phyloP scores from a whole-genome alignment of 2,888 invertebrate species.

The Dermolepida albohirtum region DNA sequence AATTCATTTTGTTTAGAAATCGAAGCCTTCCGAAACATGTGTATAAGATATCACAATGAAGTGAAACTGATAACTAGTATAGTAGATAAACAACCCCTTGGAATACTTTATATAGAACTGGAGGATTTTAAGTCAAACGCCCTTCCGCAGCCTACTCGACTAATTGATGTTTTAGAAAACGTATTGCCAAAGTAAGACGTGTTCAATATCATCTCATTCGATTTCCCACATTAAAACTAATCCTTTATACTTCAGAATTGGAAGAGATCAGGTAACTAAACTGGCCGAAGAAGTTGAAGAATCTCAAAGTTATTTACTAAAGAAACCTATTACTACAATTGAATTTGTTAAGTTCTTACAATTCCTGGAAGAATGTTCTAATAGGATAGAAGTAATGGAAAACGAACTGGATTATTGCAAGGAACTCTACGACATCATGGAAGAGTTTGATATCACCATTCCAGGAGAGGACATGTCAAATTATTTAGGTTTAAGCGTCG shows the following conservation, averaged over 20 bases:
- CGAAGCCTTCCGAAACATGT: conserved; percentile 73
- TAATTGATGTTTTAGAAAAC: conserved; percentile 74
- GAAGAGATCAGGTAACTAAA: conserved; percentile 69
- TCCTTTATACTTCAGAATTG: conserved; percentile 67
- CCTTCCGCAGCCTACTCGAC: conserved; percentile 76
- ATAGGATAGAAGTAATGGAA: conserved; percentile 78
- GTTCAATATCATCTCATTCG: too few species aligned
- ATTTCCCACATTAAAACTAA: conserved; percentile 4
- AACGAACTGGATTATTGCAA: conserved; percentile 81
- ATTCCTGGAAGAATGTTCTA: conserved; percentile 70
- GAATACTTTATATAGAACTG: conserved; percentile 78
- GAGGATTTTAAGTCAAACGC: conserved; percentile 78
- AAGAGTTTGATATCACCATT: conserved; percentile 80
- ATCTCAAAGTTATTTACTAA: conserved; percentile 72
- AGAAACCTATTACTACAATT: conserved; percentile 76
- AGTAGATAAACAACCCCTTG: conserved; percentile 76
- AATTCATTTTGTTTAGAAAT: conserved; percentile 65
- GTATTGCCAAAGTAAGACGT: conserved; percentile 74
- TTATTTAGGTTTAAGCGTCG: conserved; percentile 73
- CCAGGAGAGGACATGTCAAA: conserved; percentile 78
- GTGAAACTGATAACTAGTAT: conserved; percentile 76
- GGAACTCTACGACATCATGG: conserved; percentile 86
- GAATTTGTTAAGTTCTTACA: conserved; percentile 79
- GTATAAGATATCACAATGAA: conserved; percentile 78
- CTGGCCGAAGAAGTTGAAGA: conserved; percentile 72